A percentile compares a stretch with the other conserved stretches of the same genome.
Evolutionary conservation across 2,888 invertebrate genomes (phyloP).

Genomic region (Physocephala rufipes): DNA sequence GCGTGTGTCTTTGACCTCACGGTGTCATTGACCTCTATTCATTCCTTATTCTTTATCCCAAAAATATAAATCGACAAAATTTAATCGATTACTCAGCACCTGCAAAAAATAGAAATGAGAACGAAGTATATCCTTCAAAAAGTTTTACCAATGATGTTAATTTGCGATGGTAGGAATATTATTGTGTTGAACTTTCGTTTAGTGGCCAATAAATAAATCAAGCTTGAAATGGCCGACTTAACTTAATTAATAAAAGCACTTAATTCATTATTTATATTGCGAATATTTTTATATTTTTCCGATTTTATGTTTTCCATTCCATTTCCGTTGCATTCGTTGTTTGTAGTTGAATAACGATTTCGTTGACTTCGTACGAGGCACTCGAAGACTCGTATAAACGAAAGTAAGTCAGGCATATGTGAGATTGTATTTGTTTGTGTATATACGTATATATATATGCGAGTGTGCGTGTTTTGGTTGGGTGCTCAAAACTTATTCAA

Average conservation of each 20-base stretch:
- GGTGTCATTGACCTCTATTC: too few relatives aligned
- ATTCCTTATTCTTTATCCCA: too few relatives aligned
- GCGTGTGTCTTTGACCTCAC: too few relatives aligned
- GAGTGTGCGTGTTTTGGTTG: background rate
- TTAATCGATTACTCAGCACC: too few relatives aligned
- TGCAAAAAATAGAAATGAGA: background rate
- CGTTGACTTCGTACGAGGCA: too few relatives aligned
- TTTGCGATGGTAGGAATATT: too few relatives aligned
- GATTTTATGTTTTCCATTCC: background rate
- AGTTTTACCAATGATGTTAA: too few relatives aligned
- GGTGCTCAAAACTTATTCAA: too few relatives aligned
- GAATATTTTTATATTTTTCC: background rate
- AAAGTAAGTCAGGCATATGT: background rate
- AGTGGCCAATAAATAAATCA: slow-evolving; percentile 17
- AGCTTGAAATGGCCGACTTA: slow-evolving; percentile 18
- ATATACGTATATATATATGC: background rate
- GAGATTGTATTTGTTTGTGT: background rate
- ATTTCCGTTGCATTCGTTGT: background rate
- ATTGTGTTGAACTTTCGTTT: background rate
- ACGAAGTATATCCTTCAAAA: background rate
- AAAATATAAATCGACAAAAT: too few relatives aligned
- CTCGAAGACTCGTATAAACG: too few relatives aligned
- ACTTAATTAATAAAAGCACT: background rate
- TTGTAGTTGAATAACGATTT: background rate
- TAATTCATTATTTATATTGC: background rate